Conservation (phyloP, 2,888 invertebrate species). For the Tenthredo scrophulariae region DNA sequence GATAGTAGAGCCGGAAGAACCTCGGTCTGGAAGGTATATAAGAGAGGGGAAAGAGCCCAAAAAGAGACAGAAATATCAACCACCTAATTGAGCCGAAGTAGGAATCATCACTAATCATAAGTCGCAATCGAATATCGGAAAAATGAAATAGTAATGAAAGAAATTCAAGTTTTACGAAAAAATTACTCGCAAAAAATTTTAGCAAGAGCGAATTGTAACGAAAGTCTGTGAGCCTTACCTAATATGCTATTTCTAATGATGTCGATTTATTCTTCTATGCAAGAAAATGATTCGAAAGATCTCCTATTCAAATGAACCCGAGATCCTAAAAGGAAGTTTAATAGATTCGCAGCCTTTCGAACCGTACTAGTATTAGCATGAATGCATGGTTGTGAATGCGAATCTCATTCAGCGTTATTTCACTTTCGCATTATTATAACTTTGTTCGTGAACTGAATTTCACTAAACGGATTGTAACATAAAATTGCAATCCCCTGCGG, state of each 20-base stretch:
- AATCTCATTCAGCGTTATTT: conserved; percentile 3
- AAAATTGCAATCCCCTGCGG: not conserved
- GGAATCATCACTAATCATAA: conserved; percentile 1
- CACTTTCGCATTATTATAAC: not conserved
- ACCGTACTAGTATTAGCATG: conserved; percentile 6
- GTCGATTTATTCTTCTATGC: not conserved
- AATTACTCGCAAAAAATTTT: not conserved
- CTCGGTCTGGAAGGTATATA: not conserved
- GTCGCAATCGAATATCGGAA: not conserved
- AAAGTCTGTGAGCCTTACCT: not conserved
- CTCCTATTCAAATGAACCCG: not conserved
- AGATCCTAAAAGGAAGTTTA: not conserved
- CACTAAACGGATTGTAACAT: not conserved
- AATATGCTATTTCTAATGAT: not conserved
- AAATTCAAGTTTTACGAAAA: not conserved
- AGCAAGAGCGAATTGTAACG: not conserved
- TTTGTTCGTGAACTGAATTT: not conserved
- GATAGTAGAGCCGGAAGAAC: conserved; percentile 47
- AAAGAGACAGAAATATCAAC: conserved; percentile 33
- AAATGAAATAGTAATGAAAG: not conserved
- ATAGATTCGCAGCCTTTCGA: not conserved
- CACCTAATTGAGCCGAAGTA: not conserved
- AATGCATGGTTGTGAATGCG: not conserved
- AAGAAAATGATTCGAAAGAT: not conserved
- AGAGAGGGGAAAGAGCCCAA: not conserved